Base-by-base conservation (phyloP, 2,113 vertebrate genomes). In the Nothocercus julius region DNA sequence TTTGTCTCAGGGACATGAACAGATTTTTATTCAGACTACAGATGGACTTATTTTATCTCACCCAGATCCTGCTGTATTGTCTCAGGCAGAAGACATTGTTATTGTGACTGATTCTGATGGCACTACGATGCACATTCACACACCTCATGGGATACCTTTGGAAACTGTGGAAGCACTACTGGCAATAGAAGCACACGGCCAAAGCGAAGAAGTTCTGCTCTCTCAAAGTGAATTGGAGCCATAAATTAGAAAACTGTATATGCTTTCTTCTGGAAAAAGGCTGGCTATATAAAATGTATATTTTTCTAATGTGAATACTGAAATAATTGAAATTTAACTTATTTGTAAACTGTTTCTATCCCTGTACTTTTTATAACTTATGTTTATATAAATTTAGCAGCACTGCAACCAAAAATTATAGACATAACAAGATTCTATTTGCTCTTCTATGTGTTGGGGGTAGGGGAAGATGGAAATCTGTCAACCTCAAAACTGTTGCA, bases 11-110 rank as follows among this genome's bases (percentile, higher is more conserved):
- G 97, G 94, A 90, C 92, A 95, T 0, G 96, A 98, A 87, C 97
- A 98, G 88, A 97, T 98, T 80, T 98, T 98, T 82, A 98, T 98
- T 94, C 98, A 98, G 92, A 98, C 98, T 13, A 96, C 98, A 18
- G 97, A 97, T 2, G 97, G 98, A 69, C 91, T 98, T 36, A 96
- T 98, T 13, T 96, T 98, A 88, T 97, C 98, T 91, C 97, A 97
- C 40, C 92, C 97, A 16, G 97, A 97, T 16, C 80, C 97, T n/a
- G 96, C 96, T 68, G 47, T 97, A 5, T 95, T 98, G 82, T 96
- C 98, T 49, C 93, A 79, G 90, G 96, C 94, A 11, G 98, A 98
- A 42, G 97, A 97, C 30, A 95, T 97, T 0, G 97, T 98, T 56
- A 98, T 98, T 3, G 98, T 98, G 36, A 98, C 98, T 0, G 94